A percentile compares a stretch with the other conserved stretches of the same genome.
phyloP scores from a whole-genome alignment of 2,113 vertebrate genomes.

The Willisornis vidua region DNA sequence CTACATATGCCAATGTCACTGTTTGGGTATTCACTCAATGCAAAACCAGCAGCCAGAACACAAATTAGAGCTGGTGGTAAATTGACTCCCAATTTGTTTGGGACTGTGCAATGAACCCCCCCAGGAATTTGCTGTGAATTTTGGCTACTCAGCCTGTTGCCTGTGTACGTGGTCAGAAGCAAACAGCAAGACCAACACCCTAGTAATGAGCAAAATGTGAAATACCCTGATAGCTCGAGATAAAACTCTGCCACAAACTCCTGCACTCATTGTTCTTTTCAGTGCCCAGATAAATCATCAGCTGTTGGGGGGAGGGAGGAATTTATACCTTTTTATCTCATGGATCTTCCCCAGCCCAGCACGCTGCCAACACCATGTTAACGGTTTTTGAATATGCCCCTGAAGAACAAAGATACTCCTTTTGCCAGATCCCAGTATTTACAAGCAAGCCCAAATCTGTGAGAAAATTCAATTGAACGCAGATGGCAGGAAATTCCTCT shows the following conservation, averaged over 20 bases:
- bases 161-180: conserved; percentile 5
- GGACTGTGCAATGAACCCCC: not conserved
- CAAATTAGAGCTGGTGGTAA: conserved; percentile 50
- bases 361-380: conserved; percentile 68
- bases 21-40: conserved; percentile 26
- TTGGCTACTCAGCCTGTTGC: conserved; percentile 4
- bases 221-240: not conserved
- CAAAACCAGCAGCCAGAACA: conserved; percentile 53
- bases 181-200: conserved; percentile 22
- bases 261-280: not conserved
- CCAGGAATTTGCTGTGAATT: conserved; percentile 16
- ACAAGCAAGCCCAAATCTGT: conserved; percentile 93
- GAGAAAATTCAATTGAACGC: conserved; percentile 94
- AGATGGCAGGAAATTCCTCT: conserved; percentile 99
- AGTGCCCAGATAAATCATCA: conserved; percentile 41
- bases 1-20: not conserved
- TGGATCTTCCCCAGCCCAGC: conserved; percentile 60
- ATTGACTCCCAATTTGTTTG: conserved; percentile 19
- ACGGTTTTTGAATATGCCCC: conserved; percentile 79
- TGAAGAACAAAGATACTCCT: conserved; percentile 83
- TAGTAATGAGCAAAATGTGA: conserved; percentile 20
- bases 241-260: conserved; percentile 34
- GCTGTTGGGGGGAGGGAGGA: not conserved
- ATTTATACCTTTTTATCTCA: conserved; percentile 67
- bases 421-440: conserved; percentile 91